A percentile compares a stretch with the other conserved stretches of the same genome.
Evolutionary conservation across 2,797 vertebrate genomes (phyloP).

Genomic region (Bufotes viridis): DNA sequence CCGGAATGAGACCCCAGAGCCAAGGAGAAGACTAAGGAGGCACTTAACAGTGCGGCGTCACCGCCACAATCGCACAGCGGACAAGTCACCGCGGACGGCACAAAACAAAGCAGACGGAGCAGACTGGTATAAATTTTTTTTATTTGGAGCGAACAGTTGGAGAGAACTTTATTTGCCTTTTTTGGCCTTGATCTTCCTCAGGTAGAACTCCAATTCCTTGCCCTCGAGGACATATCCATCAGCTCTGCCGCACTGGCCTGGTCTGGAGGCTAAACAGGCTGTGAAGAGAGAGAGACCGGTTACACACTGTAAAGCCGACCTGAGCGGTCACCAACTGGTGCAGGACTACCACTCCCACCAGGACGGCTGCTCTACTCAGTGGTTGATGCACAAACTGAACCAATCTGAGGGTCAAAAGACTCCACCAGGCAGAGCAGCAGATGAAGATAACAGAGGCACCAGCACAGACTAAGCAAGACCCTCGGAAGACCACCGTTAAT

Average conservation of each 20-base stretch:
- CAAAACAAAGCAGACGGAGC: neutral
- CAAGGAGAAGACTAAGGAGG: conserved; percentile 64
- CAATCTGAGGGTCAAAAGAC: too few relatives aligned
- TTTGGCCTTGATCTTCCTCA: conserved; percentile 98
- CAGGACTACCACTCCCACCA: neutral
- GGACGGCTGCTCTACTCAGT: neutral
- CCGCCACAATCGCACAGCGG: neutral
- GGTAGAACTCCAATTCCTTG: conserved; percentile 97
- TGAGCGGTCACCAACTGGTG: too few relatives aligned
- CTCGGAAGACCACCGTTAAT: too few relatives aligned
- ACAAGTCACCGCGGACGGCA: neutral
- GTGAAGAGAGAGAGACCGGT: conserved; percentile 53
- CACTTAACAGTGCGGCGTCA: conserved; percentile 65
- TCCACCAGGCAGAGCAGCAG: too few relatives aligned
- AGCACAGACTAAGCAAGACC: too few relatives aligned
- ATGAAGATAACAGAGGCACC: too few relatives aligned
- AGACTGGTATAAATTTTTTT: conserved; percentile 10
- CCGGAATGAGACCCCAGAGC: conserved; percentile 63
- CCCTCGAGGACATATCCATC: conserved; percentile 96
- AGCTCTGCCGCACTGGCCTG: conserved; percentile 94
- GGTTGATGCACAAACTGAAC: too few relatives aligned
- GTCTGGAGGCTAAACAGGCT: conserved; percentile 95
- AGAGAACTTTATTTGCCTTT: conserved; percentile 94
- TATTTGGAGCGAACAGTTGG: conserved; percentile 73
- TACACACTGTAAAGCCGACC: neutral